Evolutionary conservation across 2,888 invertebrate species (phyloP).

Genomic region (Heterodera filipjevi): DNA sequence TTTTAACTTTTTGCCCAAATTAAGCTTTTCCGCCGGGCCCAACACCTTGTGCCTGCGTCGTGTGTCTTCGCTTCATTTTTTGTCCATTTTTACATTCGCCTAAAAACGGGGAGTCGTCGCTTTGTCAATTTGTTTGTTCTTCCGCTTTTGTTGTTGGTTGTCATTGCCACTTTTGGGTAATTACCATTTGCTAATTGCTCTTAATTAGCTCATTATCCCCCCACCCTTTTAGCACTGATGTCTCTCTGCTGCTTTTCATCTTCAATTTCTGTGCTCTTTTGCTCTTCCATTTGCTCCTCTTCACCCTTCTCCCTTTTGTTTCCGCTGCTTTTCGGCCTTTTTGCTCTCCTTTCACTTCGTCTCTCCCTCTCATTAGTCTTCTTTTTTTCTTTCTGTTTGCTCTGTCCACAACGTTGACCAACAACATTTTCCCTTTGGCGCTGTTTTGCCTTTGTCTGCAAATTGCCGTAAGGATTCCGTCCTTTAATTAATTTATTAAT

Average conservation of each 20-base stretch:
- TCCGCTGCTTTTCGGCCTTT: background rate
- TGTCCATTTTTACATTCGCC: background rate
- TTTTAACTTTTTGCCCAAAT: background rate
- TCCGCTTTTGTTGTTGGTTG: background rate
- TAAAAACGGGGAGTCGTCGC: background rate
- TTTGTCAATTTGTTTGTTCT: background rate
- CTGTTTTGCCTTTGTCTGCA: slow-evolving; percentile 8
- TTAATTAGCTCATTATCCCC: background rate
- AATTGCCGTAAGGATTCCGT: background rate
- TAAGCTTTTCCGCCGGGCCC: slow-evolving; percentile 12
- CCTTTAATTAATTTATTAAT: background rate
- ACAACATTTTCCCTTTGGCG: background rate
- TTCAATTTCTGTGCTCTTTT: background rate
- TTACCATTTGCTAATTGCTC: background rate
- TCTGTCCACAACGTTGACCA: background rate
- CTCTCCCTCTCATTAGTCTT: background rate
- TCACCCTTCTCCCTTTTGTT: background rate
- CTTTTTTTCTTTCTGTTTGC: background rate
- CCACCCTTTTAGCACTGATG: background rate
- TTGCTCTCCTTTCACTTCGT: background rate
- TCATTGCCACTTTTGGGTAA: background rate
- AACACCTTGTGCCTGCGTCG: background rate
- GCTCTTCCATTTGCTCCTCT: background rate
- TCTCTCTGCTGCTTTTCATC: background rate
- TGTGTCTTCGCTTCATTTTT: background rate